Base-by-base conservation (phyloP, 2,797 vertebrate species). In the Ctenochaetus hawaiiensis region DNA sequence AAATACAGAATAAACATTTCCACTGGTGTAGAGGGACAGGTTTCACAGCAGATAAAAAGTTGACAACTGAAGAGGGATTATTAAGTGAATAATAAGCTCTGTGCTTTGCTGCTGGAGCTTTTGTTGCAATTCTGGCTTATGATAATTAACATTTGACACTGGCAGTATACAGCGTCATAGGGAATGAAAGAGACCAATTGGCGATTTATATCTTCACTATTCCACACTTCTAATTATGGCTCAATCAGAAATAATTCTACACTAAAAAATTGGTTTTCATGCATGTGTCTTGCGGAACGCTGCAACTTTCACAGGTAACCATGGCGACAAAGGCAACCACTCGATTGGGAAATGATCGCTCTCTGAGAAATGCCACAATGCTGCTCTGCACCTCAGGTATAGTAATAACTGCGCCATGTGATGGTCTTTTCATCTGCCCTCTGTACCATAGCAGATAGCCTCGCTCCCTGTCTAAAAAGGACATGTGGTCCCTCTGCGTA, bases 61-160 rank as follows among this genome's bases (percentile, higher is more conserved):
- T 66, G 54, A 80, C 60, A 80, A 77, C 23, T 68, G 77, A 61
- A 62, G 66, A 60, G 26, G 75, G 54, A 80, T 88, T 75, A 78
- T 81, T 84, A 85, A 77, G 73, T 81, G 80, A 90, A 90, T 90
- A 90, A 91, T 81, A 89, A 88, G 72, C 70, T 48, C 54, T 43
- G 41, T 60, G 77, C 59, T 77, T 82, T 74, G 72, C 84, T 82
- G 78, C 78, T 81, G 57, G 77, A 77, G 72, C 63, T 77, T 68
- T 77, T 75, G 80, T 90, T 82, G 82, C 68, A 78, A 76, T 72
- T 69, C 65, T 85, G 18, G 77, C 85, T 80, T 47, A 74, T 81
- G 75, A 72, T 84, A 90, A 93, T 90, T 87, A 89, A 81, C 71
- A 86, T 63, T 54, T 84, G 77, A 83, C 77, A 78, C 79, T 72